Evolutionary conservation across 2,888 invertebrate genomes (phyloP).

Genomic region (Drosophila neoperkinsi): DNA sequence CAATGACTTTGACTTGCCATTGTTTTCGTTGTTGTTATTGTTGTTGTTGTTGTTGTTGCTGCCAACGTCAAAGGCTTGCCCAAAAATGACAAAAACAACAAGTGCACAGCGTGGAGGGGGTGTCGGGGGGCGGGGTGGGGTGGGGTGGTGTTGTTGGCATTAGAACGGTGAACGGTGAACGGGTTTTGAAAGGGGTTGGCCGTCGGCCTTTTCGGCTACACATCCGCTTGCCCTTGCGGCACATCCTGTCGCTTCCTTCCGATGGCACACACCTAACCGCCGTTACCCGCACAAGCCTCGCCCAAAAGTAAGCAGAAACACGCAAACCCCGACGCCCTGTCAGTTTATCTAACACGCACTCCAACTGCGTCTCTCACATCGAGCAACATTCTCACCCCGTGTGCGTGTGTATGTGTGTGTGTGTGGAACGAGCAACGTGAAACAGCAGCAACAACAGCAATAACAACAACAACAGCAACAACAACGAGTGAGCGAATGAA

Average conservation of each 20-base stretch:
- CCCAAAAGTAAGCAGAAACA: slow-evolving; percentile 3
- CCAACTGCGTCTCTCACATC: slow-evolving; percentile 38
- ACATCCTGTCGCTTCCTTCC: slow-evolving; percentile 70
- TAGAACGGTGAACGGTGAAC: neutral
- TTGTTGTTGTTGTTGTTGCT: slow-evolving; percentile 38
- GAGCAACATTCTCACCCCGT: slow-evolving; percentile 22
- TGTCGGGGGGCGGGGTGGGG: neutral
- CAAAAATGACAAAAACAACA: slow-evolving; percentile 42
- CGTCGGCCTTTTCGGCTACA: slow-evolving; percentile 53
- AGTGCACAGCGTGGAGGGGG: neutral
- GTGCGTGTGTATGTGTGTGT: neutral
- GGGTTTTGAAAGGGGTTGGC: neutral
- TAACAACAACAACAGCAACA: slow-evolving; percentile 24
- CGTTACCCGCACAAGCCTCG: neutral
- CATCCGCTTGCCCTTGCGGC: slow-evolving; percentile 80
- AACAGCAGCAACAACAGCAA: neutral
- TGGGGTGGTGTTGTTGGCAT: neutral
- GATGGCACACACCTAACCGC: slow-evolving; percentile 40
- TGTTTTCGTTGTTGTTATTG: slow-evolving; percentile 39
- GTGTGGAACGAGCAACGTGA: slow-evolving; percentile 1
- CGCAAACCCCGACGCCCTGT: slow-evolving; percentile 58
- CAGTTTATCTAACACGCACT: slow-evolving; percentile 79
- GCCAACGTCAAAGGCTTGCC: slow-evolving; percentile 48
- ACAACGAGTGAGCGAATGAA: slow-evolving; percentile 1
- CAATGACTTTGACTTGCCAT: slow-evolving; percentile 53